Conservation (phyloP, 2,797 vertebrate genomes). For the Sebastes matsubarae region DNA sequence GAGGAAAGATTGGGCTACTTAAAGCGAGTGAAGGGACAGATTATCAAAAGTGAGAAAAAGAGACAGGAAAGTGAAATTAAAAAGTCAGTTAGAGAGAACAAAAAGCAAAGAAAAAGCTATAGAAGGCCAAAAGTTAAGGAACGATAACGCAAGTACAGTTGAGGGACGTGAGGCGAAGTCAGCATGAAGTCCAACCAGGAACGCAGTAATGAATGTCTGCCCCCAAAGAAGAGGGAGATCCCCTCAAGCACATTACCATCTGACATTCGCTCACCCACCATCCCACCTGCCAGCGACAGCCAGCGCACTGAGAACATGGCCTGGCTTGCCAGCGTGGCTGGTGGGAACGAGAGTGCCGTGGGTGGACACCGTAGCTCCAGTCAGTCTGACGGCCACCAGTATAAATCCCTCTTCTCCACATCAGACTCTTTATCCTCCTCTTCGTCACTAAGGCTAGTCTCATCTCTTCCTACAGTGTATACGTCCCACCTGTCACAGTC, state of each 20-base stretch:
- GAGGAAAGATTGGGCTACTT: conserved; percentile 22
- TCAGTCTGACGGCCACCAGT: conserved; percentile 85
- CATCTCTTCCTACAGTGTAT: conserved; percentile 89
- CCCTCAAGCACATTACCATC: conserved; percentile 89
- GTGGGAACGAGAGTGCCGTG: conserved; percentile 80
- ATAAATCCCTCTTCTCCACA: conserved; percentile 86
- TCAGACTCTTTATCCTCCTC: conserved; percentile 83
- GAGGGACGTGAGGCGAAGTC: conserved; percentile 59
- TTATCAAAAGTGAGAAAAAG: conserved; percentile 66
- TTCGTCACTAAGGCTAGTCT: conserved; percentile 80
- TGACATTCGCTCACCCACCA: conserved; percentile 83
- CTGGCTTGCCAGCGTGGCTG: conserved; percentile 89
- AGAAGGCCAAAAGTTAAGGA: conserved; percentile 27
- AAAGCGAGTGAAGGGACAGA: conserved; percentile 71
- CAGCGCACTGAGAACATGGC: conserved; percentile 91
- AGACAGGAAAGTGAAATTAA: conserved; percentile 61
- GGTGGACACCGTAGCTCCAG: conserved; percentile 66
- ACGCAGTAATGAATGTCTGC: conserved; percentile 98
- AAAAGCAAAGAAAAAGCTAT: conserved; percentile 22
- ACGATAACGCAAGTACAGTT: conserved; percentile 38
- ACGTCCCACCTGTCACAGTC: conserved; percentile 88
- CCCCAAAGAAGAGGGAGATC: conserved; percentile 98
- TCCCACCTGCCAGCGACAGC: conserved; percentile 86
- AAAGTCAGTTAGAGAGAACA: conserved; percentile 27
- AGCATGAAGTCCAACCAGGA: conserved; percentile 98